Conservation (phyloP, 23 tunicate species). For the Phallusia fumigata region DNA sequence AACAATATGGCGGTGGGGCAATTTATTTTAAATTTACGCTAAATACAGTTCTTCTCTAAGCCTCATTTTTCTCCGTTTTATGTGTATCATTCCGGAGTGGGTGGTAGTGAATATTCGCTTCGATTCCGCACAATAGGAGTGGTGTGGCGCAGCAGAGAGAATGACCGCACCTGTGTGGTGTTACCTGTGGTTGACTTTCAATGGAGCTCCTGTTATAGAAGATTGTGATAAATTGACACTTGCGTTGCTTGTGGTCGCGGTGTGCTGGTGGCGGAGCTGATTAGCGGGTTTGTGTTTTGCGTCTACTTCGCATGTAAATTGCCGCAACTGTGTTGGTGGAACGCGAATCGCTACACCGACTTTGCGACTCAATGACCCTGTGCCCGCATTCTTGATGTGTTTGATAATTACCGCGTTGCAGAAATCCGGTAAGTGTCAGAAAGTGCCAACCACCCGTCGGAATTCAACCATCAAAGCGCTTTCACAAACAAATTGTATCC, state of each 20-base stretch:
- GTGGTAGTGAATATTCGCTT: no score
- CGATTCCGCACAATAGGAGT: not conserved
- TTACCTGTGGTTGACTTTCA: not conserved
- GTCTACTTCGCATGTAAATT: not conserved
- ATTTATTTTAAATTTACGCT: no score
- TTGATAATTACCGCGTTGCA: not conserved
- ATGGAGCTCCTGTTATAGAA: not conserved
- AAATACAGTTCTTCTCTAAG: no score
- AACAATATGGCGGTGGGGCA: no score
- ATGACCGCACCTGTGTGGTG: slow-evolving; percentile 1
- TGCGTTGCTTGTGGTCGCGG: not conserved
- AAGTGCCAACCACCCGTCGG: slow-evolving; percentile 5
- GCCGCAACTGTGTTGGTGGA: not conserved
- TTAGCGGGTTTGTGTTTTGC: not conserved
- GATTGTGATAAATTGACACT: not conserved
- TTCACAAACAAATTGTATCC: not conserved
- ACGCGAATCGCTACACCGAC: no score
- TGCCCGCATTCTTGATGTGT: not conserved
- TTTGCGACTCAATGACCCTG: not conserved
- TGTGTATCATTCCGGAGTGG: no score
- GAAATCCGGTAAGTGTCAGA: not conserved
- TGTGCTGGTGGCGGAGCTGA: not conserved
- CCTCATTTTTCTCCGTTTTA: no score
- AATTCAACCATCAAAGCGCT: not conserved
- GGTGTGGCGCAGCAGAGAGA: not conserved